Base-by-base conservation (phyloP, 2,888 invertebrate species). In the Xestobium rufovillosum region DNA sequence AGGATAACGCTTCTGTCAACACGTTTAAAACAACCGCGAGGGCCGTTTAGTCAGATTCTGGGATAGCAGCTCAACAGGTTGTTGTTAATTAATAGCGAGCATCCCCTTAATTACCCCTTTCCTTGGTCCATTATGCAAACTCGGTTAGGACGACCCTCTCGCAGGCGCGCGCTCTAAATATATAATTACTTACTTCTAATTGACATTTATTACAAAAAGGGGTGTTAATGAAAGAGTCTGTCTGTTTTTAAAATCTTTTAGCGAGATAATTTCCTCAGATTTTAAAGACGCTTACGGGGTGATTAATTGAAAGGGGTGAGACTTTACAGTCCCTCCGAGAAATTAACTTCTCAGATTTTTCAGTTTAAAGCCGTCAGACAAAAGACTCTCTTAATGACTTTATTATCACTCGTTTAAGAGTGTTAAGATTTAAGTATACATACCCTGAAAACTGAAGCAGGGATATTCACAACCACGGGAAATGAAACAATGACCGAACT, bases 101-200 rank as follows among this genome's bases (percentile, higher is more conserved):
- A 61, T 61, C 63, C 63, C 62, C 62, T 63, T 65, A 63, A 65
- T 63, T 65, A 63, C 61, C 65, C 63, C 63, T 63, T 65, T 64
- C 53, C 55, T 51, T 60, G 64, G 63, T 63, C 63, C 64, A 64
- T 64, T 64, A 64, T 64, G 64, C 62, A 64, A 63, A 64, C 56
- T 52, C 46, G 45, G 45, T 41, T 44, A 44, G 41, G 41, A 42
- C 48, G 39, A 47, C 53, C 50, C 52, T 52, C 52, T 43, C 45
- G 44, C 37, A 28, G 26, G 36, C 34, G 28, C 37, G 31, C 39
- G 52, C 49, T 52, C 53, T 61, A 62, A 63, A 61, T 62, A 60
- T 60, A 61, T 63, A 63, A 63, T 63, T 63, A 63, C 61, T 58
- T 56, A 49, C 54, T 55, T 57, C 57, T 63, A 63, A 63, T 62